These are phyloP conservation scores for Leucoptera coffeella DNA, from an alignment of 2,888 invertebrate species.

Conservation along the genomic window DNA sequence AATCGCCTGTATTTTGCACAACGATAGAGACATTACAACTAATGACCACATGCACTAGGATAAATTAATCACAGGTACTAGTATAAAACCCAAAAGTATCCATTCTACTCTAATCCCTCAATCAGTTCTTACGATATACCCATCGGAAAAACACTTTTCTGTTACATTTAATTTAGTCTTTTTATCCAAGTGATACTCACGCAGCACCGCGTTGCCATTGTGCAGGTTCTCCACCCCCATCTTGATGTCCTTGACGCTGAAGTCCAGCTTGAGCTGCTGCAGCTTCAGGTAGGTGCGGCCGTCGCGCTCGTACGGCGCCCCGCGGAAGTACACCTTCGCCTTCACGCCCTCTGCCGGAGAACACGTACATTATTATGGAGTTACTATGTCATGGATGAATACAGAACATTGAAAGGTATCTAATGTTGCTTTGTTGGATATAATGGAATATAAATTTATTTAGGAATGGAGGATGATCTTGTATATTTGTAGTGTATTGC, in stretches of 20 bases:
- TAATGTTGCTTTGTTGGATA: not conserved
- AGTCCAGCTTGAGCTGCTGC: constrained; percentile 78
- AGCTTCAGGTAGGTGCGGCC: constrained; percentile 64
- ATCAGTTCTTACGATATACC: no score
- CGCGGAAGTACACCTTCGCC: constrained; percentile 78
- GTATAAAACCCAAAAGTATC: no score
- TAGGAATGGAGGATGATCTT: no score
- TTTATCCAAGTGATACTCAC: constrained; percentile 56
- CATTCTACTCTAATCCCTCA: no score
- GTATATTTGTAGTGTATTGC: no score
- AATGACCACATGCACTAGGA: no score
- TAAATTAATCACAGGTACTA: no score
- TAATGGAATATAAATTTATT: not conserved
- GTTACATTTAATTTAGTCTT: no score
- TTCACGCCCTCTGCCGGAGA: constrained; percentile 65
- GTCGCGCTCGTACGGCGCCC: constrained; percentile 55
- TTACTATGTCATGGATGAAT: no score
- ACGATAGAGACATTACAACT: no score
- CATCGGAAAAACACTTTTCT: no score
- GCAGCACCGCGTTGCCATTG: constrained; percentile 72
- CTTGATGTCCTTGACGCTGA: constrained; percentile 72
- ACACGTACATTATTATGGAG: constrained; percentile 1
- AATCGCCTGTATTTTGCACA: no score
- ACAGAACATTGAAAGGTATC: not conserved
- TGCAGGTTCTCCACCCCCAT: constrained; percentile 85